These are phyloP conservation scores for Ypsolopha sequella DNA, from an alignment of 2,888 invertebrate species.

Conservation along the genomic window DNA sequence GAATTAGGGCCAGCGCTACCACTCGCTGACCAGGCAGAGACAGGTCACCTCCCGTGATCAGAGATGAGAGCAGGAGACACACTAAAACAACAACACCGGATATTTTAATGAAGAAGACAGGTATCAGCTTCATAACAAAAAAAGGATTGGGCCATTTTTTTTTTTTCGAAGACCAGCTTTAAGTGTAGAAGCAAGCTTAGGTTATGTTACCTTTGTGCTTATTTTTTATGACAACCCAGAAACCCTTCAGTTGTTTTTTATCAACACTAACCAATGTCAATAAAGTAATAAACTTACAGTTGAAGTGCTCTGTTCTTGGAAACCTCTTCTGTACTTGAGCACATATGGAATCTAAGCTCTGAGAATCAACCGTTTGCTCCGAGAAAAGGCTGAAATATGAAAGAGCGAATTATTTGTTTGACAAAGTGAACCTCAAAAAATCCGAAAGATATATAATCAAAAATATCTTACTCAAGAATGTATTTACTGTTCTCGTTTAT, in stretches of 20 bases:
- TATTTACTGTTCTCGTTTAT: slow-evolving; percentile 62
- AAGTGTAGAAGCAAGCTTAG: no score
- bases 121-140: background rate
- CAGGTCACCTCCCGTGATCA: slow-evolving; percentile 57
- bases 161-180: no score
- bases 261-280: no score
- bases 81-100: slow-evolving; percentile 26
- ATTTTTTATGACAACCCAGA: no score
- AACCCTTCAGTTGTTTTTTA: no score
- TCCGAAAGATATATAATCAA: background rate
- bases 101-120: slow-evolving; percentile 2
- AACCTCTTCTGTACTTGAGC: slow-evolving; percentile 84
- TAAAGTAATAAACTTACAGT: slow-evolving; percentile 61
- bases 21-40: slow-evolving; percentile 58
- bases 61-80: slow-evolving; percentile 53
- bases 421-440: background rate
- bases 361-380: slow-evolving; percentile 79
- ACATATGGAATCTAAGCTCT: slow-evolving; percentile 82
- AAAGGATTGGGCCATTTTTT: no score
- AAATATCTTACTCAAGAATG: slow-evolving; percentile 52
- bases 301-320: slow-evolving; percentile 82
- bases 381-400: slow-evolving; percentile 74
- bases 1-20: slow-evolving; percentile 51
- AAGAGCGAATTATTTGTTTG: slow-evolving; percentile 7
- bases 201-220: no score